Conservation (phyloP, 2,888 invertebrate species). For the Parascotia fuliginaria region DNA sequence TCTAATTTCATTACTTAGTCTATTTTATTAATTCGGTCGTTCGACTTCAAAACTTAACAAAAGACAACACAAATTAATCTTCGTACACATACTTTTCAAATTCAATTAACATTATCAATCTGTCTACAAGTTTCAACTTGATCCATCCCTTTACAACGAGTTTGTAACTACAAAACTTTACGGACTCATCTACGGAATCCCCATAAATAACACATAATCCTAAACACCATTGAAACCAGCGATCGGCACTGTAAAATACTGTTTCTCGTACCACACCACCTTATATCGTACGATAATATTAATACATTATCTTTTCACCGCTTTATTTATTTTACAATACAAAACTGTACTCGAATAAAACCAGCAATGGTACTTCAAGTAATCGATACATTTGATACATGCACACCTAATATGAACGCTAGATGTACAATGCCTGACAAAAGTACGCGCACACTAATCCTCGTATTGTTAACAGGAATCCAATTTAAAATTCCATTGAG, state of each 20-base stretch:
- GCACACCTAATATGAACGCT: conserved; percentile 20
- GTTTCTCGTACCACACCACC: conserved; percentile 40
- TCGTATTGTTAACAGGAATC: conserved; percentile 80
- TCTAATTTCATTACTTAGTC: too few relatives aligned
- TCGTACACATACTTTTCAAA: conserved; percentile 13
- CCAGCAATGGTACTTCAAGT: conserved; percentile 22
- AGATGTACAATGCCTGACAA: conserved; percentile 63
- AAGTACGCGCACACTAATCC: conserved; percentile 74
- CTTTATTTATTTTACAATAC: conserved; percentile 12
- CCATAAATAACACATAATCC: conserved; percentile 76
- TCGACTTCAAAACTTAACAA: not conserved
- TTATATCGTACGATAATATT: conserved; percentile 11
- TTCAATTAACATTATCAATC: conserved; percentile 48
- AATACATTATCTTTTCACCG: conserved; percentile 43
- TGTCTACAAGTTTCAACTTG: conserved; percentile 51
- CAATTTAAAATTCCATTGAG: conserved; percentile 82
- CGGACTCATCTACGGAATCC: conserved; percentile 60
- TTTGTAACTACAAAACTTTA: conserved; percentile 57
- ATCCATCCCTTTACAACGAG: conserved; percentile 43
- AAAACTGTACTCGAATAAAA: conserved; percentile 13
- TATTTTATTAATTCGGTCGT: not conserved
- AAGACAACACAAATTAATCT: not conserved
- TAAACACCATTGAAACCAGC: conserved; percentile 61
- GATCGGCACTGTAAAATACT: conserved; percentile 67
- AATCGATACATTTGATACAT: conserved; percentile 27